These are phyloP conservation scores for Octodon degus DNA, from an alignment of 2,113 vertebrate genomes.

Conservation along the genomic window DNA sequence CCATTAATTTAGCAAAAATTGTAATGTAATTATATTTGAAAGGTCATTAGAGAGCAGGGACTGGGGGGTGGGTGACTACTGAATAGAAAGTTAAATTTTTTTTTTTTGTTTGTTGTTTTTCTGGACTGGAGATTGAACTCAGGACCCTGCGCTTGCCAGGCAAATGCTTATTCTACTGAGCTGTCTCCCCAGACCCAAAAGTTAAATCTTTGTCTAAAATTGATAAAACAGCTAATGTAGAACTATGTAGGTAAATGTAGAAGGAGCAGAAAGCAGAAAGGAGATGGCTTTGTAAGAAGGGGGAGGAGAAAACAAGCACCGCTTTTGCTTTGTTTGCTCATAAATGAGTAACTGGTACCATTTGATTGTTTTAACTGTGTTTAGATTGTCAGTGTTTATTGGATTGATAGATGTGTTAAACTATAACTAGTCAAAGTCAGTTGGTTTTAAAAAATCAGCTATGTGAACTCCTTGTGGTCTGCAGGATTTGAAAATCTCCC, in stretches of 20 bases:
- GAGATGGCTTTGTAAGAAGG: not conserved
- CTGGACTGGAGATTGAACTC: too few relatives aligned
- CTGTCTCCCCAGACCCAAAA: not conserved
- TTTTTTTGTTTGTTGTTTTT: too few relatives aligned
- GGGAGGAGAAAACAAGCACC: not conserved
- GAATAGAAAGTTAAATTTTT: not conserved
- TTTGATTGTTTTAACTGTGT: not conserved
- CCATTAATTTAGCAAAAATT: not conserved
- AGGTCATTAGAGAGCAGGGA: not conserved
- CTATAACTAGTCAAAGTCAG: not conserved
- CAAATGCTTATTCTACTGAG: too few relatives aligned
- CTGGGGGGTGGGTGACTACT: not conserved
- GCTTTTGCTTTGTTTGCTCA: not conserved
- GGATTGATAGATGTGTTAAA: not conserved
- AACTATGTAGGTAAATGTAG: not conserved
- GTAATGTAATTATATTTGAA: not conserved
- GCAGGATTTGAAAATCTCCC: not conserved
- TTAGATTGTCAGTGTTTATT: not conserved
- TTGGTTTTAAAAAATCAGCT: not conserved
- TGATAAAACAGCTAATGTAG: not conserved
- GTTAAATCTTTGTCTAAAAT: not conserved
- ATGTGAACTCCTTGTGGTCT: not conserved
- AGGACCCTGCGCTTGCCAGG: too few relatives aligned
- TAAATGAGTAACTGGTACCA: not conserved
- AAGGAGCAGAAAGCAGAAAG: not conserved